phyloP scores from a whole-genome alignment of 1,140 invertebrate species.

The Drosophila nasuta region DNA sequence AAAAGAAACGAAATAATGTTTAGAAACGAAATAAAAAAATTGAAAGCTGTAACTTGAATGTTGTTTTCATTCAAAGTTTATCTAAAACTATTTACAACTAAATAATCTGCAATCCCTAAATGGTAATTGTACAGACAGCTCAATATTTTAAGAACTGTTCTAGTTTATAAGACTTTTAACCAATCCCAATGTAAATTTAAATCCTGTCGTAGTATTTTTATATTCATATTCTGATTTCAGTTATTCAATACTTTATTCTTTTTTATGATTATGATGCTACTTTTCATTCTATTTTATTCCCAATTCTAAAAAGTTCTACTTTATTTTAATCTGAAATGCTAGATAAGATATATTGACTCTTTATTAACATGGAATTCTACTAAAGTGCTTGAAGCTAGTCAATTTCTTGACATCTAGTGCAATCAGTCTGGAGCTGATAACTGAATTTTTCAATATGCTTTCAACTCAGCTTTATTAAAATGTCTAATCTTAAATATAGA shows the following conservation, averaged over 20 bases:
- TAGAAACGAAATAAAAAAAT: constrained; percentile 8
- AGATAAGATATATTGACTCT: no score
- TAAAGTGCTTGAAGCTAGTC: not conserved
- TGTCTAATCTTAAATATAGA: not conserved
- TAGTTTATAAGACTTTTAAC: constrained; percentile 4
- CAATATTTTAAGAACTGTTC: constrained; percentile 5
- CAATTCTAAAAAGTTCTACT: no score
- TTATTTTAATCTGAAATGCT: no score
- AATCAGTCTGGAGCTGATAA: not conserved
- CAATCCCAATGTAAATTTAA: not conserved
- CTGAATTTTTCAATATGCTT: not conserved
- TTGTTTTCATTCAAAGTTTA: constrained; percentile 15
- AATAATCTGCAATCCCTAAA: not conserved
- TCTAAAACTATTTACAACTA: not conserved
- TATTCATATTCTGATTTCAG: not conserved
- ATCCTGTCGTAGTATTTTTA: not conserved
- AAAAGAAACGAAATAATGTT: constrained; percentile 23
- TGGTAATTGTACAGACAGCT: not conserved
- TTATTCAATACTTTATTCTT: not conserved
- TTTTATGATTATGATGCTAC: no score
- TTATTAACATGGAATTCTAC: not conserved
- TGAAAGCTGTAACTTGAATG: constrained; percentile 17
- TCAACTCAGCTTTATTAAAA: not conserved
- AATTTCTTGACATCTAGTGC: not conserved
- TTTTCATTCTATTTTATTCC: no score